These are phyloP conservation scores for Athene cunicularia DNA, from an alignment of 2,113 vertebrate species.

Conservation along the genomic window DNA sequence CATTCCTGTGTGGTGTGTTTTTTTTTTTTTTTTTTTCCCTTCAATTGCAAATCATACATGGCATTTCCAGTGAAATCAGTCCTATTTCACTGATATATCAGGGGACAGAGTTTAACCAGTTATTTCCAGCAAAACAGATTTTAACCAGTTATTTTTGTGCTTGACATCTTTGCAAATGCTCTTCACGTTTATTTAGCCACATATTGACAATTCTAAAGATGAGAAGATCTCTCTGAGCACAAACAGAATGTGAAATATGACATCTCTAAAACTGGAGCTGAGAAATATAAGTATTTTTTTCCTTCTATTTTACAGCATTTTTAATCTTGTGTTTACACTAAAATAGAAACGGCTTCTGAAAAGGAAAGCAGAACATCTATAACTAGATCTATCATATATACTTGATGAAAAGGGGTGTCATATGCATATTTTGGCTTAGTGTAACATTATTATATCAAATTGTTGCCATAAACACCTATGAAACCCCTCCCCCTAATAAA, in stretches of 20 bases:
- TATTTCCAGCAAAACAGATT: neutral
- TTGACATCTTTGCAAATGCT: neutral
- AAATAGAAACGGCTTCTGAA: neutral
- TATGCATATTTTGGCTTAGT: neutral
- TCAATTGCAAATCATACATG: neutral
- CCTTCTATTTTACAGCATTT: neutral
- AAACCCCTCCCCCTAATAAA: neutral
- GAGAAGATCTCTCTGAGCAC: neutral
- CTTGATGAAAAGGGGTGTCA: neutral
- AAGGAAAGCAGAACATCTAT: neutral
- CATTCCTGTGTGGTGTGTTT: too few relatives aligned
- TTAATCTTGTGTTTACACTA: neutral
- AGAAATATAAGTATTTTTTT: neutral
- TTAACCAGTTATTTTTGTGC: neutral
- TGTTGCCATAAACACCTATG: neutral
- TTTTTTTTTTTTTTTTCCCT: neutral
- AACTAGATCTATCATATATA: neutral
- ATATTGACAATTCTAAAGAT: neutral
- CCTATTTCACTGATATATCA: neutral
- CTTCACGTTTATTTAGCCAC: neutral
- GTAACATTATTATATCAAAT: neutral
- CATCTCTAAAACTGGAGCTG: neutral
- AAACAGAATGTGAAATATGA: neutral
- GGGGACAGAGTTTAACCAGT: neutral
- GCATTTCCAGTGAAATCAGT: neutral